Conservation (phyloP, 2,797 vertebrate species). For the Bufotes viridis region DNA sequence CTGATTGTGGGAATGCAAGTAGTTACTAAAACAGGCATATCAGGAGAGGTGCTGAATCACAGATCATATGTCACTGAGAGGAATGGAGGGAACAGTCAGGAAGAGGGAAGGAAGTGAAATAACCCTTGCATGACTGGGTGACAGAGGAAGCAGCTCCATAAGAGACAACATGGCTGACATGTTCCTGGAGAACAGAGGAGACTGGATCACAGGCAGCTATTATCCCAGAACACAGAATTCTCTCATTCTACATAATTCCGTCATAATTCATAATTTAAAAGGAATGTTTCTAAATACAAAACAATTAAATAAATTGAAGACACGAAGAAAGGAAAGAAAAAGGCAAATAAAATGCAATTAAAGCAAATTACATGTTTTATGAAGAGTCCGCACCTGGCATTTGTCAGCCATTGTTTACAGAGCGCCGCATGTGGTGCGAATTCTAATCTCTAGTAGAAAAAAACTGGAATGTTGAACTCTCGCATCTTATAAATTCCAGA, state of each 20-base stretch:
- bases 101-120: too few species aligned
- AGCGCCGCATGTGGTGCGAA: not conserved
- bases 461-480: not conserved
- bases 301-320: conserved; percentile 43
- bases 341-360: conserved; percentile 14
- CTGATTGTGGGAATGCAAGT: too few species aligned
- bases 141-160: too few species aligned
- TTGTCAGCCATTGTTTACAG: conserved; percentile 4
- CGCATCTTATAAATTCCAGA: conserved; percentile 10
- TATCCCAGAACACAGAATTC: not conserved
- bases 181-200: not conserved
- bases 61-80: too few species aligned
- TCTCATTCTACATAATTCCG: not conserved
- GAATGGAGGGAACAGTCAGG: too few species aligned
- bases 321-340: not conserved
- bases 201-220: not conserved
- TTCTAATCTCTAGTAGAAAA: not conserved
- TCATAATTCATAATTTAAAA: not conserved
- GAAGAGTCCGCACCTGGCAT: conserved; percentile 22
- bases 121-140: too few species aligned
- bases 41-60: too few species aligned
- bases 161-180: too few species aligned
- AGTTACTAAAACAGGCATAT: too few species aligned
- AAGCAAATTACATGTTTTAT: conserved; percentile 21
- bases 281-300: conserved; percentile 18